These are phyloP conservation scores for Poeciliopsis retropinna DNA, from an alignment of 2,113 vertebrate species.

Conservation along the genomic window DNA sequence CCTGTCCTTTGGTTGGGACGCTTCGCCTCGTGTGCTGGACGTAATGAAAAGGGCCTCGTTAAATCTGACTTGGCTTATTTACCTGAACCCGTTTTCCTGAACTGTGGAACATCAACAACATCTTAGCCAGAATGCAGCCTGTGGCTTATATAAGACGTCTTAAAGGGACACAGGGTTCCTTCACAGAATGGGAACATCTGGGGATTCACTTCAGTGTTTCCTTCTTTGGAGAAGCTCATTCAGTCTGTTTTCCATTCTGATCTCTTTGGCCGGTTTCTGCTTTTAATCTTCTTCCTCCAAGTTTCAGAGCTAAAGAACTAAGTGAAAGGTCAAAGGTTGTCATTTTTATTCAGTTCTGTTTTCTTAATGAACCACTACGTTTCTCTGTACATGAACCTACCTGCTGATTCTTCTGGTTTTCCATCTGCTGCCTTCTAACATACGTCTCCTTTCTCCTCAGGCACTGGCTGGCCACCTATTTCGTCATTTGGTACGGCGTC, in stretches of 20 bases:
- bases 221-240: neutral
- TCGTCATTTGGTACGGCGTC: constrained; percentile 88
- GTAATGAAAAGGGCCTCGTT: neutral
- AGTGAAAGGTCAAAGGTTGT: constrained; percentile 53
- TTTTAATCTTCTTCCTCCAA: constrained; percentile 52
- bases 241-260: neutral
- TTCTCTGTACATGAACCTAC: constrained; percentile 42
- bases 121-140: neutral
- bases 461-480: constrained; percentile 92
- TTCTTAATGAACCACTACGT: constrained; percentile 65
- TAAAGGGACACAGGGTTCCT: neutral
- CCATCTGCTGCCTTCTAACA: too few species aligned
- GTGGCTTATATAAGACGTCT: too few species aligned
- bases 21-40: neutral
- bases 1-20: constrained; percentile 52
- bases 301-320: constrained; percentile 49
- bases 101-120: neutral
- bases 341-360: constrained; percentile 53
- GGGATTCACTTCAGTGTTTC: too few species aligned
- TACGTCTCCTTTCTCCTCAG: constrained; percentile 66
- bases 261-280: constrained; percentile 41
- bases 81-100: neutral
- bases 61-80: neutral
- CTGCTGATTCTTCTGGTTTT: neutral
- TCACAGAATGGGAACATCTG: neutral